Evolutionary conservation across 2,113 vertebrate species (phyloP).

Genomic region (Carassius carassius): DNA sequence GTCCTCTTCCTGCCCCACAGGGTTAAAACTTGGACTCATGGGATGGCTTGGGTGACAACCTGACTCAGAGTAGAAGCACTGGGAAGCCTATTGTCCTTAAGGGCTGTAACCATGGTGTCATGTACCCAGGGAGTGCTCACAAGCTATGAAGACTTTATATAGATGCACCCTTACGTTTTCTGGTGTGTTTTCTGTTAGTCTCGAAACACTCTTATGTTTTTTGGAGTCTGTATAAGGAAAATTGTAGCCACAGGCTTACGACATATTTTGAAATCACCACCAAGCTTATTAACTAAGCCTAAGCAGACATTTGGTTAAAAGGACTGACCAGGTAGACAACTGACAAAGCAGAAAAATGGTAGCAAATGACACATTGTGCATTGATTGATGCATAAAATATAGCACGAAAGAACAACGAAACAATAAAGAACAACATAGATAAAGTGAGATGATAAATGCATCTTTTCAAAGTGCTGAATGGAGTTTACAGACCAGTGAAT

Average conservation of each 20-base stretch:
- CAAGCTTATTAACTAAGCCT: not conserved
- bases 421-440: slow-evolving; percentile 24
- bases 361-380: not conserved
- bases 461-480: not conserved
- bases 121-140: slow-evolving; percentile 11
- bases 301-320: not conserved
- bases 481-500: not conserved
- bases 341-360: not conserved
- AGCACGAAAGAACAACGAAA: not conserved
- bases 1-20: slow-evolving; percentile 32
- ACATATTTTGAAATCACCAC: not conserved
- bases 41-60: slow-evolving; percentile 51
- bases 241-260: not conserved
- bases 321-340: not conserved
- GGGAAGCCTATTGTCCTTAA: slow-evolving; percentile 41
- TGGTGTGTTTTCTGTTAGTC: not conserved
- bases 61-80: slow-evolving; percentile 35
- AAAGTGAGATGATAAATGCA: slow-evolving; percentile 11
- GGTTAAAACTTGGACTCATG: slow-evolving; percentile 34
- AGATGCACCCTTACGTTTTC: not conserved
- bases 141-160: slow-evolving; percentile 26
- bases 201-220: slow-evolving; percentile 10
- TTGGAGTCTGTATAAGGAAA: not conserved
- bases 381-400: slow-evolving; percentile 1
- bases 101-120: slow-evolving; percentile 47